Evolutionary conservation across 2,888 invertebrate species (phyloP).

Genomic region (Adineta ricciae): DNA sequence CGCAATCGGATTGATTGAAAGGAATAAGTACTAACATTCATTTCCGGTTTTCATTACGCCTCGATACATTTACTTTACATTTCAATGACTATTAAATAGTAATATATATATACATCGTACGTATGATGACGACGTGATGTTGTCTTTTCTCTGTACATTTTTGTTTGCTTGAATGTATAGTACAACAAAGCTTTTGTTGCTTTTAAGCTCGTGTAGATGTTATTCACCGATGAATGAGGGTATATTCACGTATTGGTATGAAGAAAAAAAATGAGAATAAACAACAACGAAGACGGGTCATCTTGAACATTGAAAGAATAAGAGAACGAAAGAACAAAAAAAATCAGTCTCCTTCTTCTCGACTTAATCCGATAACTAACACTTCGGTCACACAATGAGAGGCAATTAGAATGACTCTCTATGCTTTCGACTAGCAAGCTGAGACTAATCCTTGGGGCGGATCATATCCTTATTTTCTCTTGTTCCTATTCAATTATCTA

Average conservation of each 20-base stretch:
- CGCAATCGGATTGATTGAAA: neutral
- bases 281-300: neutral
- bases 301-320: neutral
- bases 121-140: neutral
- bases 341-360: neutral
- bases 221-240: neutral
- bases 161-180: neutral
- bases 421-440: neutral
- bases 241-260: neutral
- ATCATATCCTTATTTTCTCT: neutral
- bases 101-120: too few relatives aligned
- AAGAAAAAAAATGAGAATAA: neutral
- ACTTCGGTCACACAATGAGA: neutral
- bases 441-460: neutral
- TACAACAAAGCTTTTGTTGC: neutral
- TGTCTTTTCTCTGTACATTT: neutral
- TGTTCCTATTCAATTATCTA: neutral
- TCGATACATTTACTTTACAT: neutral
- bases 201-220: neutral
- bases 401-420: neutral
- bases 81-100: neutral
- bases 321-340: neutral
- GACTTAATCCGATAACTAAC: neutral
- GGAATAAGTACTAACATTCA: neutral
- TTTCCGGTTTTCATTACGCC: neutral